Base-by-base conservation (phyloP, 1,140 invertebrate species). In the Branchinecta lynchi region DNA sequence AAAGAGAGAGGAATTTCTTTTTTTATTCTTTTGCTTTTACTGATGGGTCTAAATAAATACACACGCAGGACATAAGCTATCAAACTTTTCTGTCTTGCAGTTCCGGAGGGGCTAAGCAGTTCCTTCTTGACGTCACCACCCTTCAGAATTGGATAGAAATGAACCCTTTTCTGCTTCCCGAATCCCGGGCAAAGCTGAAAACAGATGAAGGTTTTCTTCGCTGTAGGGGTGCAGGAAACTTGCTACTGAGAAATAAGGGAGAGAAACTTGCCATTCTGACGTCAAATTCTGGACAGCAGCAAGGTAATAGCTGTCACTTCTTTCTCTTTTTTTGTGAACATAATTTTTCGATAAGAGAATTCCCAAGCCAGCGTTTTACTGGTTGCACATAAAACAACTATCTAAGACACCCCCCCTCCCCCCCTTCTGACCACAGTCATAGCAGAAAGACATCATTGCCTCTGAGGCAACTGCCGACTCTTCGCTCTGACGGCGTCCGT, bases 191-290 rank as follows among this genome's bases (percentile, higher is more conserved):
- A 15, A 12, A 20, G 17, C 51, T 60, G 12, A 12, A 12, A 60
- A 60, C 12, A 60, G 51, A 60, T 60, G 51, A 60, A 60, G 51
- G 51, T 60, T 60, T 60, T 20, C 51, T 60, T 2, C 51, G 51
- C 1, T 60, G 51, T 20, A 12, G 6, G 12, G 51, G 51, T 6
- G 51, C 51, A 15, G 51, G 12, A 60, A 60, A 60, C 17, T 60
- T 60, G 51, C 51, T 60, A 20, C 6, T 60, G 17, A 60, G 51
- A 60, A 60, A 20, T 15, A 60, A 60, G 51, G 51, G 51, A 3
- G 51, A 60, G 17, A 60, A 60, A 60, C 17, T 60, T 3, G 17
- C 17, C 12, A 20, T 60, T 60, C 17, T 60, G 12, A 60, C 12
- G 12, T 20, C 12, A 15, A 15, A 12, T 60, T 20, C 12, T 15